Conservation (phyloP, 2,797 vertebrate species). For the Poecilia gillii region DNA sequence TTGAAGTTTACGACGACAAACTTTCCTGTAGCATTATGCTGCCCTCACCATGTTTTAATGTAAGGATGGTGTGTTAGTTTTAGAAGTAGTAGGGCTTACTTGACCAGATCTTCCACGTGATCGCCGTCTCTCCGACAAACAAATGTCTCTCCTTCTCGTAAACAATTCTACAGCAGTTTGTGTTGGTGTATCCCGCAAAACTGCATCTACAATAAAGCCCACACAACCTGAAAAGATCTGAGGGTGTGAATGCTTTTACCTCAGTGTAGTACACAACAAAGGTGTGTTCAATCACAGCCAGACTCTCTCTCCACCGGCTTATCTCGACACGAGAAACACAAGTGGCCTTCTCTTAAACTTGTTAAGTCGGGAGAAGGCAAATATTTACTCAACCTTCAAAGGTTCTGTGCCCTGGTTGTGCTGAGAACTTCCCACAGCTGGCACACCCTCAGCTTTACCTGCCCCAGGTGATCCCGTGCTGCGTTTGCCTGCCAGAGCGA, state of each 20-base stretch:
- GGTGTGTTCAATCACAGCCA: slow-evolving; percentile 38
- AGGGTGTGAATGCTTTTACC: not conserved
- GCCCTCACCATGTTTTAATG: not conserved
- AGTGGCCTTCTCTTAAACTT: slow-evolving; percentile 28
- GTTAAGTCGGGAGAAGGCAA: slow-evolving; percentile 63
- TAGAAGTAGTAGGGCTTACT: not conserved
- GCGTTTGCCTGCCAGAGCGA: slow-evolving; percentile 54
- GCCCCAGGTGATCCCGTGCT: slow-evolving; percentile 55
- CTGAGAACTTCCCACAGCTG: slow-evolving; percentile 50
- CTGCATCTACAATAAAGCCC: not conserved
- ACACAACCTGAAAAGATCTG: not conserved
- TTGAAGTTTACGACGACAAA: not conserved
- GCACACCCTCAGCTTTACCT: slow-evolving; percentile 57
- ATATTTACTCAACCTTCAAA: slow-evolving; percentile 74
- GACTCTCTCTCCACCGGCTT: slow-evolving; percentile 48
- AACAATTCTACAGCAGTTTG: not conserved
- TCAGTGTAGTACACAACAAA: slow-evolving; percentile 41
- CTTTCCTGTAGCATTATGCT: not conserved
- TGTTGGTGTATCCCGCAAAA: not conserved
- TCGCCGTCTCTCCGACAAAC: not conserved
- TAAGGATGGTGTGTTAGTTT: not conserved
- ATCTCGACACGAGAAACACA: slow-evolving; percentile 44
- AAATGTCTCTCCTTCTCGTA: not conserved
- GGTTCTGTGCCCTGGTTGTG: slow-evolving; percentile 34
- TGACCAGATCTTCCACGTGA: not conserved